These are phyloP conservation scores for Pachliopta kotzebuea DNA, from an alignment of 2,888 invertebrate species.

Conservation along the genomic window DNA sequence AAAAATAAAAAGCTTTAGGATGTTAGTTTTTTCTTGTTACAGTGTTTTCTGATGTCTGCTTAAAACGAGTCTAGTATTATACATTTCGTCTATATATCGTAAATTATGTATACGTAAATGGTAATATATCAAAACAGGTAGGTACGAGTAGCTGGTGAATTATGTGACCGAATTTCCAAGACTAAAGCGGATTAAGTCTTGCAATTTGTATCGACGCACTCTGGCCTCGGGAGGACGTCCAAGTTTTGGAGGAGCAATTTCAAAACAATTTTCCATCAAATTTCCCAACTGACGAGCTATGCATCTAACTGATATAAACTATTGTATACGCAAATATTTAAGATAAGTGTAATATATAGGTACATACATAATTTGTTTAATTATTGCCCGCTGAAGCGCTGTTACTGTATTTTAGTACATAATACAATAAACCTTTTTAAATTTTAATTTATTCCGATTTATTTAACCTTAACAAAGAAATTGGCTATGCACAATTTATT, in stretches of 20 bases:
- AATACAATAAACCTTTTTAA: no score
- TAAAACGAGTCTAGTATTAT: no score
- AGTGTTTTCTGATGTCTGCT: no score
- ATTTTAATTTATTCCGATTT: no score
- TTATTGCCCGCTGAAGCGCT: background rate
- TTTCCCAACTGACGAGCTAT: slow-evolving; percentile 56
- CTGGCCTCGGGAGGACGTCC: slow-evolving; percentile 35
- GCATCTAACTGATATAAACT: slow-evolving; percentile 34
- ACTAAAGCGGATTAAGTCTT: slow-evolving; percentile 10
- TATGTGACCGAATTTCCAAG: slow-evolving; percentile 1
- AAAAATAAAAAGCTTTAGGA: no score
- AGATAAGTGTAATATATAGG: background rate
- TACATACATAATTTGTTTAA: background rate
- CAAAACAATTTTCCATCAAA: slow-evolving; percentile 68
- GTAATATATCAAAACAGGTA: no score
- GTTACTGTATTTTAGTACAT: no score
- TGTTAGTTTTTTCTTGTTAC: no score
- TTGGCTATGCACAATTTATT: no score
- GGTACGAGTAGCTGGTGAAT: background rate
- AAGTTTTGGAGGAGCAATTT: slow-evolving; percentile 67
- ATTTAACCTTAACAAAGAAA: no score
- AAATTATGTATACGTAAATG: no score
- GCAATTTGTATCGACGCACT: slow-evolving; percentile 24
- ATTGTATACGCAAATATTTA: background rate
- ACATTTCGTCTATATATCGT: no score